Conservation (phyloP, 2,113 vertebrate genomes). For the Charadrius vociferus region DNA sequence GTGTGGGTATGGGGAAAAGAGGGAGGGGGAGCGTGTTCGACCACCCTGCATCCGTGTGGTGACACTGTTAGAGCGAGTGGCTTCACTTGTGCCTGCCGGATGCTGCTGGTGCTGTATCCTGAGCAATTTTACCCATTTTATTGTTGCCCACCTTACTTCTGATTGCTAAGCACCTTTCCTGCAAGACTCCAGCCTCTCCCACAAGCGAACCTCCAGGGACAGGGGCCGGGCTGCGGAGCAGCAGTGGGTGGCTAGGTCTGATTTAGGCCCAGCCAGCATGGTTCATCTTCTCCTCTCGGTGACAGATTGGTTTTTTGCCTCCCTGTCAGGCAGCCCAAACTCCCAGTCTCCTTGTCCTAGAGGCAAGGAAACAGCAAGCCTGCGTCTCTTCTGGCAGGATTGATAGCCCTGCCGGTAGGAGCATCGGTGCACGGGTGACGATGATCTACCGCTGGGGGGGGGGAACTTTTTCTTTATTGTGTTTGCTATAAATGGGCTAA, state of each 20-base stretch:
- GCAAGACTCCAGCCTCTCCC: background rate
- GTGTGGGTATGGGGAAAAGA: background rate
- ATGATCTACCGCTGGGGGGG: conserved; percentile 29
- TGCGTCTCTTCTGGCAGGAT: background rate
- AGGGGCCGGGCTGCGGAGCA: background rate
- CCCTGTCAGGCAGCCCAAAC: background rate
- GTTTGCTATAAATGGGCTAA: conserved; percentile 54
- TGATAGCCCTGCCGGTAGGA: background rate
- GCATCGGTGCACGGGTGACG: background rate
- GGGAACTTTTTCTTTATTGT: conserved; percentile 44
- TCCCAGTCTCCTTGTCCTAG: conserved; percentile 31
- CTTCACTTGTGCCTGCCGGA: background rate
- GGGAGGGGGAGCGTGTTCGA: accelerated
- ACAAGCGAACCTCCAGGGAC: background rate
- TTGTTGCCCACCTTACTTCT: background rate
- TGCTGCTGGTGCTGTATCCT: background rate
- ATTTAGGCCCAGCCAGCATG: conserved; percentile 35
- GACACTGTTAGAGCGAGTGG: background rate
- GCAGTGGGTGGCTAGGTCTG: conserved; percentile 32
- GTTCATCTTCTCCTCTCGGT: conserved; percentile 25
- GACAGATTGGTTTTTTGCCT: conserved; percentile 31
- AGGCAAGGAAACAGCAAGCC: conserved; percentile 33
- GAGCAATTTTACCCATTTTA: background rate
- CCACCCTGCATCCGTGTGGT: accelerated
- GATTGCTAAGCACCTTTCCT: background rate